Conservation (phyloP, 2,888 invertebrate genomes). For the Polylopha cassiicola region DNA sequence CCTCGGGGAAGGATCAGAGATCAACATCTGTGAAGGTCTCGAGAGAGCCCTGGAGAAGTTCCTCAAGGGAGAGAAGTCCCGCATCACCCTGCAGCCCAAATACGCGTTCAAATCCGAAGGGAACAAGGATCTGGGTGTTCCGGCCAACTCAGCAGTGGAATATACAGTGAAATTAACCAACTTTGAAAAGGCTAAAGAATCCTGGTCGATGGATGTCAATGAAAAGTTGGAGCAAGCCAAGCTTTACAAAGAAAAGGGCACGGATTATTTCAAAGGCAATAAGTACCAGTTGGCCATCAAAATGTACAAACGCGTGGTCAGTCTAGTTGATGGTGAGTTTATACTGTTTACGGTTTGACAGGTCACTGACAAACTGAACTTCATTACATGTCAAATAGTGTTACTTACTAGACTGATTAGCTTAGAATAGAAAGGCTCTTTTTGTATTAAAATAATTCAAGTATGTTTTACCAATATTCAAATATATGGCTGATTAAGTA, state of each 20-base stretch:
- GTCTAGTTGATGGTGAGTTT: conserved; percentile 76
- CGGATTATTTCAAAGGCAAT: conserved; percentile 88
- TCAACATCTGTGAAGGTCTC: conserved; percentile 86
- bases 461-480: too few species aligned
- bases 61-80: conserved; percentile 86
- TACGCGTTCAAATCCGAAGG: conserved; percentile 88
- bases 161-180: conserved; percentile 89
- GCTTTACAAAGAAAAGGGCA: conserved; percentile 93
- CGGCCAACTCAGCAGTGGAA: conserved; percentile 85
- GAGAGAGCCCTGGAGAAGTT: conserved; percentile 90
- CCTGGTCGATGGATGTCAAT: conserved; percentile 86
- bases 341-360: too few species aligned
- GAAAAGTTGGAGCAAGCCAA: conserved; percentile 90
- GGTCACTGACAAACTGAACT: too few species aligned
- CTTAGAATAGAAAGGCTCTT: too few species aligned
- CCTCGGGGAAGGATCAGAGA: conserved; percentile 90
- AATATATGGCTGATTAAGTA: too few species aligned
- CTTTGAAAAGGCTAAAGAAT: conserved; percentile 89
- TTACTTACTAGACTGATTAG: too few species aligned
- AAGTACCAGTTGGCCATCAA: conserved; percentile 88
- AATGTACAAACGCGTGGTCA: conserved; percentile 88
- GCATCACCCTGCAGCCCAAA: conserved; percentile 83
- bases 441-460: too few species aligned
- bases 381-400: too few species aligned
- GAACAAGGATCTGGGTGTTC: conserved; percentile 82